A percentile compares a stretch with the other conserved stretches of the same genome.
These are phyloP conservation scores for Orcinus orca DNA, from an alignment of 2,113 vertebrate genomes.

Conservation along the genomic window DNA sequence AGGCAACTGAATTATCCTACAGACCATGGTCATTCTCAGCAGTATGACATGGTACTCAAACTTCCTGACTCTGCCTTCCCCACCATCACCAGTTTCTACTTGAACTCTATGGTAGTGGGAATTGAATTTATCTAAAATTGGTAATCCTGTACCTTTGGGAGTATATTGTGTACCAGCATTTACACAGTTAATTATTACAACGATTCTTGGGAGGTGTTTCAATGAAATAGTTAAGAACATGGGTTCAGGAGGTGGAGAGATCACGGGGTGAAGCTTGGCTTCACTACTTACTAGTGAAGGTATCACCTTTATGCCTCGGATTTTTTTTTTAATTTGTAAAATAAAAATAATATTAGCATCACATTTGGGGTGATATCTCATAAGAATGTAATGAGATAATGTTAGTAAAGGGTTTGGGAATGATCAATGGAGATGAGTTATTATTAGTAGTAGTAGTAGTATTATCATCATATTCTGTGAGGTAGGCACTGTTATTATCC, in stretches of 20 bases:
- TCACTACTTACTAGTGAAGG: neutral
- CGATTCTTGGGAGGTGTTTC: neutral
- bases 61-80: neutral
- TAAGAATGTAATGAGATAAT: neutral
- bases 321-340: neutral
- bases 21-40: neutral
- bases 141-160: neutral
- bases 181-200: neutral
- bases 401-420: neutral
- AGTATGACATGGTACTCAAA: neutral
- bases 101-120: neutral
- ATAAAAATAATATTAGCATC: neutral
- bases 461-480: neutral
- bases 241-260: neutral
- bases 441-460: rapidly evolving
- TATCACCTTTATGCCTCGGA: neutral
- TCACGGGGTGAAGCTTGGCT: neutral
- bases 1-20: neutral
- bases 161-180: neutral
- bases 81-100: neutral
- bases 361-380: neutral
- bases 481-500: neutral
- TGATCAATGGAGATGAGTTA: neutral
- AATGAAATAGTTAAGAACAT: neutral
- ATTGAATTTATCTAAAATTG: neutral